phyloP scores from a whole-genome alignment of 2,797 vertebrate genomes.

The Corythornis leucogaster region DNA sequence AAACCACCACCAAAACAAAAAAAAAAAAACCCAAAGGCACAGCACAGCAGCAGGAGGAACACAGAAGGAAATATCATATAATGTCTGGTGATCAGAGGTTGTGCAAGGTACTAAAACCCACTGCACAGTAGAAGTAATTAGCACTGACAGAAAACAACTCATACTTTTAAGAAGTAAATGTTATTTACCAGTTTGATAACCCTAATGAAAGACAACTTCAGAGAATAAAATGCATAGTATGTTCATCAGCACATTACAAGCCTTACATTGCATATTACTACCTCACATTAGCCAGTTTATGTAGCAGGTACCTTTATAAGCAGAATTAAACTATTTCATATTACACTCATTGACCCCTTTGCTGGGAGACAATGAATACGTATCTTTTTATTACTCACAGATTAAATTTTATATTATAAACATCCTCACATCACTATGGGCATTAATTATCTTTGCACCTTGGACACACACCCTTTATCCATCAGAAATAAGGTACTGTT shows the following conservation, averaged over 20 bases:
- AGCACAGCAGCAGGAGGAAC: neutral
- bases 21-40: neutral
- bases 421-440: neutral
- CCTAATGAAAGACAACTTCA: neutral
- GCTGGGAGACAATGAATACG: neutral
- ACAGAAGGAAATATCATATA: neutral
- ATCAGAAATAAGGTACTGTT: neutral
- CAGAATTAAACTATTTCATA: neutral
- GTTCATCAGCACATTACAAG: neutral
- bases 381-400: neutral
- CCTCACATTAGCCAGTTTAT: neutral
- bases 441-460: neutral
- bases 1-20: no score
- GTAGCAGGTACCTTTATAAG: neutral
- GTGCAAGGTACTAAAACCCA: neutral
- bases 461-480: neutral
- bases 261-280: neutral
- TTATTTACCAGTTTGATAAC: neutral
- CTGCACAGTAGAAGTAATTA: neutral
- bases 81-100: neutral
- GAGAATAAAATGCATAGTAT: neutral
- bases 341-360: neutral
- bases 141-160: neutral
- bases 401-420: neutral
- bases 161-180: neutral